Percentiles rank a stretch among this genome's conserved stretches.
Evolutionary conservation across 2,113 vertebrate species (phyloP).

Genomic region (Eonycteris spelaea): DNA sequence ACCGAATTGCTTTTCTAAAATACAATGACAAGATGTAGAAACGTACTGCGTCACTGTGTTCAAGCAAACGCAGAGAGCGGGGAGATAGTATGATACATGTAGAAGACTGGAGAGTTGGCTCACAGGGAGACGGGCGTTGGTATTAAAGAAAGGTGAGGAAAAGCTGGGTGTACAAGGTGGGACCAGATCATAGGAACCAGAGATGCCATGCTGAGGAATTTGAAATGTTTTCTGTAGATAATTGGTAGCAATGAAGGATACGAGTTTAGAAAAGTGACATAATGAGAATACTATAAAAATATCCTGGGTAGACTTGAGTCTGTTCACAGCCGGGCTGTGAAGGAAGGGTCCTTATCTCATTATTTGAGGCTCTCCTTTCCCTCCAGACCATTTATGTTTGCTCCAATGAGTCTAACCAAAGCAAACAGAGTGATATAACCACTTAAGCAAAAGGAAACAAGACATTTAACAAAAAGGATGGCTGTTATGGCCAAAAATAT

Average conservation of each 20-base stretch:
- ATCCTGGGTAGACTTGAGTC: background rate
- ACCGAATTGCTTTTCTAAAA: conserved; percentile 15
- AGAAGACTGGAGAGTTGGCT: background rate
- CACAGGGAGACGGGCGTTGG: background rate
- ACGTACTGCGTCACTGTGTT: background rate
- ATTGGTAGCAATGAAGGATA: background rate
- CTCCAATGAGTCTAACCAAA: background rate
- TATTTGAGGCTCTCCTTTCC: background rate
- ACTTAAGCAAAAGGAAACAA: background rate
- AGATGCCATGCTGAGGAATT: background rate
- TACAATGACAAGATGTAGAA: background rate
- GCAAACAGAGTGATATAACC: background rate
- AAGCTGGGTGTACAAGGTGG: background rate
- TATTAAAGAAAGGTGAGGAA: background rate
- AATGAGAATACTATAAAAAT: background rate
- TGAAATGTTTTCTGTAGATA: background rate
- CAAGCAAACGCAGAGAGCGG: background rate
- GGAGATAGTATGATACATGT: background rate
- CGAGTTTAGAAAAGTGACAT: background rate
- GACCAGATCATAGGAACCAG: background rate
- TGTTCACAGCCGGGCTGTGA: background rate
- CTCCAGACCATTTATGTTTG: background rate
- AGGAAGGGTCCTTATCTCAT: background rate
- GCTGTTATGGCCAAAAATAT: background rate
- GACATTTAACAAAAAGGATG: background rate